Evolutionary conservation across 2,797 vertebrate species (phyloP).

Genomic region (Etheostoma perlongum): DNA sequence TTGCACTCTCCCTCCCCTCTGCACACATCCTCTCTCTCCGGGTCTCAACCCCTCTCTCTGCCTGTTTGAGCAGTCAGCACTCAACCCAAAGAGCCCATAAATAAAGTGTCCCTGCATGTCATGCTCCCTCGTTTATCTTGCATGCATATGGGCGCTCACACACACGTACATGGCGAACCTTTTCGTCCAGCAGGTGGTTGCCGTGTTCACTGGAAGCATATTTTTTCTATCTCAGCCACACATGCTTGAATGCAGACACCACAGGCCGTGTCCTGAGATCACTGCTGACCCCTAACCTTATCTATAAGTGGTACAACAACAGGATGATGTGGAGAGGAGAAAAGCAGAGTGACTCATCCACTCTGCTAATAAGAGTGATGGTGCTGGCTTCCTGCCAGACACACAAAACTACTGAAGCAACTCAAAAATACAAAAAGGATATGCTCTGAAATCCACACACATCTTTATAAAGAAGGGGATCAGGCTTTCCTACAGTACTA

Average conservation of each 20-base stretch:
- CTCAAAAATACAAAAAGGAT: background rate
- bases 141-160: background rate
- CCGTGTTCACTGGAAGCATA: conserved; percentile 23
- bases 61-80: conserved; percentile 54
- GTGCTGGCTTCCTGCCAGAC: conserved; percentile 46
- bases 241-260: conserved; percentile 10
- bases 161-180: background rate
- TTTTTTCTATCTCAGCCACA: conserved; percentile 8
- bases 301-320: conserved; percentile 54
- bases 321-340: conserved; percentile 37
- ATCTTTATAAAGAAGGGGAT: conserved; percentile 20
- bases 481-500: conserved; percentile 6
- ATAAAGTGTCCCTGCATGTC: conserved; percentile 57
- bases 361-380: conserved; percentile 64
- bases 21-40: conserved; percentile 19
- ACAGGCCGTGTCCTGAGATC: conserved; percentile 40
- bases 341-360: conserved; percentile 66
- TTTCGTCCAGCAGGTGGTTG: conserved; percentile 32
- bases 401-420: conserved; percentile 15
- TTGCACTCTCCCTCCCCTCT: conserved; percentile 46
- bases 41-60: conserved; percentile 43
- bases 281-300: conserved; percentile 54
- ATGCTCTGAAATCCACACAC: conserved; percentile 21
- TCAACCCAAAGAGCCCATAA: conserved; percentile 57
- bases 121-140: conserved; percentile 57